Percentiles rank a stretch among this genome's conserved stretches.
Conservation (phyloP, 1,140 invertebrate genomes). For the Cotesia typhae region DNA sequence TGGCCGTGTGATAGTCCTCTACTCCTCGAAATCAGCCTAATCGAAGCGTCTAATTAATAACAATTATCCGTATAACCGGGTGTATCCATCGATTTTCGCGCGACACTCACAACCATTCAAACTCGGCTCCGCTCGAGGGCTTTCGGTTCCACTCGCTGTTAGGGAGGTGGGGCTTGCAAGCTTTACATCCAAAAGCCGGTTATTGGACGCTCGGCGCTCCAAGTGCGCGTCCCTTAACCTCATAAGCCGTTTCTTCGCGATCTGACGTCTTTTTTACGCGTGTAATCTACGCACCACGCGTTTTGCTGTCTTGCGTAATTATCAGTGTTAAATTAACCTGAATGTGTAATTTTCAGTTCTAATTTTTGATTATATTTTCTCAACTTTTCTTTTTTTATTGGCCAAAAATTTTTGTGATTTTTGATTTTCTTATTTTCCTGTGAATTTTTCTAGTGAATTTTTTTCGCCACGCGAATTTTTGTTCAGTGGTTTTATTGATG, state of each 20-base stretch:
- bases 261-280: neutral
- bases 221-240: slow-evolving; percentile 38
- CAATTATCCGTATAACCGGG: slow-evolving; percentile 40
- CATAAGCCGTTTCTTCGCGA: neutral
- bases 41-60: slow-evolving; percentile 43
- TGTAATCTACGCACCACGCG: neutral
- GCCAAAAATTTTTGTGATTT: too few species aligned
- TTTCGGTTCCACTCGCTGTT: slow-evolving; percentile 41
- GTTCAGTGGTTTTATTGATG: too few species aligned
- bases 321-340: too few species aligned
- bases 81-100: slow-evolving; percentile 49
- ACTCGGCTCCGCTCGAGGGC: slow-evolving; percentile 40
- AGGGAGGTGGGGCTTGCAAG: slow-evolving; percentile 50
- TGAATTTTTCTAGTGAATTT: too few species aligned
- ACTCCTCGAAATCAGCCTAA: slow-evolving; percentile 34
- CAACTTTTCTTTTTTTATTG: too few species aligned
- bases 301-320: neutral
- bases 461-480: too few species aligned
- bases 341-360: too few species aligned
- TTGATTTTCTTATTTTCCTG: too few species aligned
- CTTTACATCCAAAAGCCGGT: slow-evolving; percentile 45
- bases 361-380: too few species aligned
- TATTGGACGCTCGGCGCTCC: slow-evolving; percentile 56
- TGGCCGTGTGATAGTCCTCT: slow-evolving; percentile 8
- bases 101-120: slow-evolving; percentile 34